A percentile compares a stretch with the other conserved stretches of the same genome.
Conservation (phyloP, 64 coral and sea anemone species). For the Acropora yongei region DNA sequence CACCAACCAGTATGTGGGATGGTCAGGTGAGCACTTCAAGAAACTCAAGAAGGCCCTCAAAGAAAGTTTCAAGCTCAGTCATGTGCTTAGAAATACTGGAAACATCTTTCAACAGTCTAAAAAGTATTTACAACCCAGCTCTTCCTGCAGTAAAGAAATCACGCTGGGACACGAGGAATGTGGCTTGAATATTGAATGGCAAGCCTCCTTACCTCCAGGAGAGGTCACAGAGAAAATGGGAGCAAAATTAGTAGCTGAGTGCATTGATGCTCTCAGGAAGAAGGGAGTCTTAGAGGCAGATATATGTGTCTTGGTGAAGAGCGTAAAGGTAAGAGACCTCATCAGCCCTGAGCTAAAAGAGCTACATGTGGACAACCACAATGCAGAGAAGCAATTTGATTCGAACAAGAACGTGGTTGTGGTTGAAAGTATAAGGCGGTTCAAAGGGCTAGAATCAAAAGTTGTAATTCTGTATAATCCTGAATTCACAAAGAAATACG, state of each 20-base stretch:
- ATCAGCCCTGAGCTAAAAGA: not conserved
- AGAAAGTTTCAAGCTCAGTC: constrained; percentile 3
- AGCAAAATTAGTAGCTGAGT: not conserved
- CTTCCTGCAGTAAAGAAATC: constrained; percentile 1
- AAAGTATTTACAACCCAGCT: constrained; percentile 22
- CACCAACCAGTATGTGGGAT: constrained; percentile 69
- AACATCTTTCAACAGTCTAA: constrained; percentile 57
- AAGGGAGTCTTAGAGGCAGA: constrained; percentile 10
- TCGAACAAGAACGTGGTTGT: not conserved
- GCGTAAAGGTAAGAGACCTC: not conserved
- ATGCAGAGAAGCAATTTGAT: not conserved
- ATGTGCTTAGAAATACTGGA: constrained; percentile 61
- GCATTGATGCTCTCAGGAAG: not conserved
- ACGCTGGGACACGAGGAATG: constrained; percentile 40
- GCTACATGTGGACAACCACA: not conserved
- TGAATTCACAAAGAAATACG: not conserved
- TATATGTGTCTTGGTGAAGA: constrained; percentile 25
- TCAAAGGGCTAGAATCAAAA: constrained; percentile 80
- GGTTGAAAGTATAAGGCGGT: constrained; percentile 65
- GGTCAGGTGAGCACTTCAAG: not conserved
- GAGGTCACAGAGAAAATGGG: not conserved
- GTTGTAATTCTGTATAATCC: constrained; percentile 75
- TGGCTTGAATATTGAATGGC: constrained; percentile 42
- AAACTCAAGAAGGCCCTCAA: not conserved
- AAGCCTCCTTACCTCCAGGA: not conserved